phyloP scores from a whole-genome alignment of 2,797 vertebrate species.

The Chaetodon trifasciatus region DNA sequence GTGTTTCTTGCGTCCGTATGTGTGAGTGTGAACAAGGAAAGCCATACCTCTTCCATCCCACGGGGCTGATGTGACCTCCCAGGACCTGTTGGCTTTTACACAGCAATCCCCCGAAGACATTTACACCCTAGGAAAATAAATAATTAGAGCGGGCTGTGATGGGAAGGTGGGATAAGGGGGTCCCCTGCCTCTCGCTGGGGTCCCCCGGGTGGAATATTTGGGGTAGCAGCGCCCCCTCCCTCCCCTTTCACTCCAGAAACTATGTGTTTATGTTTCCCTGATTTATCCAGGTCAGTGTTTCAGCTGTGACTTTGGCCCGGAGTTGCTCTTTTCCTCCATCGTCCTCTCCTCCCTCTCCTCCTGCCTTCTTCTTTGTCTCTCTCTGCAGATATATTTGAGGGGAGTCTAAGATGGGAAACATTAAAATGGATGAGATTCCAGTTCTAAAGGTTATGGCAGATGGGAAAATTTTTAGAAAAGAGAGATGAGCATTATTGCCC shows the following conservation, averaged over 20 bases:
- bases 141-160: constrained; percentile 75
- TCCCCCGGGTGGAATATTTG: constrained; percentile 73
- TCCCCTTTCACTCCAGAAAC: constrained; percentile 58
- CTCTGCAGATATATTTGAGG: constrained; percentile 70
- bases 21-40: constrained; percentile 54
- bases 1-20: constrained; percentile 16
- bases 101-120: constrained; percentile 78
- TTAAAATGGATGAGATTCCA: constrained; percentile 75
- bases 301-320: constrained; percentile 69
- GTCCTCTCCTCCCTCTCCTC: constrained; percentile 19
- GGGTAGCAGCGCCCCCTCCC: constrained; percentile 65
- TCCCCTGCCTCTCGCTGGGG: constrained; percentile 50
- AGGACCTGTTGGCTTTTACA: constrained; percentile 76
- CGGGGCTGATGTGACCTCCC: constrained; percentile 68
- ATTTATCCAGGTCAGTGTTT: constrained; percentile 83
- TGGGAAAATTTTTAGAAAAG: constrained; percentile 60
- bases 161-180: constrained; percentile 69
- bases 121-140: constrained; percentile 81
- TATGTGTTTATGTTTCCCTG: constrained; percentile 81
- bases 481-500: constrained; percentile 53
- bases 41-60: constrained; percentile 42
- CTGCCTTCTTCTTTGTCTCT: constrained; percentile 39
- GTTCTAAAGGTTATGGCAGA: constrained; percentile 69
- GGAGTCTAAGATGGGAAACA: constrained; percentile 72
- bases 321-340: constrained; percentile 56